Conservation (phyloP, 2,888 invertebrate genomes). For the Pimpla rufipes region DNA sequence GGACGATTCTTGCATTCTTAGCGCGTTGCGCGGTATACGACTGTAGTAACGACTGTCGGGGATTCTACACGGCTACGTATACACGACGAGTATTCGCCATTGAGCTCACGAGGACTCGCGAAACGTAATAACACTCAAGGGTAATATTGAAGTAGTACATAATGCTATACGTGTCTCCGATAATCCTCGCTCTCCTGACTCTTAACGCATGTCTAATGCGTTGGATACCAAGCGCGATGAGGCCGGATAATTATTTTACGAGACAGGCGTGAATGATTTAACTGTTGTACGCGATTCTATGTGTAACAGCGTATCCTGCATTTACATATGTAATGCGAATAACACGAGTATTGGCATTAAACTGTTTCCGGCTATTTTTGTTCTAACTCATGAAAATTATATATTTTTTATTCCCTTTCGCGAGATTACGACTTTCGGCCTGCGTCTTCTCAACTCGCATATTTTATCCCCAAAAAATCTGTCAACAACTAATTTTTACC, state of each 20-base stretch:
- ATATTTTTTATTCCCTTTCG: too few species aligned
- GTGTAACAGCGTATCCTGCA: background rate
- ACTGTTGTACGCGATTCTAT: background rate
- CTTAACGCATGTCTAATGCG: constrained; percentile 11
- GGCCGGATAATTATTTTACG: constrained; percentile 42
- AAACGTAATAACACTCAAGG: constrained; percentile 55
- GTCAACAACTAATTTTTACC: too few species aligned
- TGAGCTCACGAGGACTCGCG: constrained; percentile 35
- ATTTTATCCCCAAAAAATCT: too few species aligned
- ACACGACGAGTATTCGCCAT: constrained; percentile 25
- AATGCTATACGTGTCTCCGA: constrained; percentile 31
- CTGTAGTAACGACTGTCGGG: constrained; percentile 18
- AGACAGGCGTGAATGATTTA: constrained; percentile 13
- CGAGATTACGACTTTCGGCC: too few species aligned
- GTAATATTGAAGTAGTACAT: constrained; percentile 57
- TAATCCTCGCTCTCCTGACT: constrained; percentile 31
- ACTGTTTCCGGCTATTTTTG: too few species aligned
- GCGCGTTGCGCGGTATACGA: constrained; percentile 32
- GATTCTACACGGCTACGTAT: constrained; percentile 28
- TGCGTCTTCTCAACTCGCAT: too few species aligned
- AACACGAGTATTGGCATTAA: too few species aligned
- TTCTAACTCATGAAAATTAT: too few species aligned
- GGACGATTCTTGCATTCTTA: constrained; percentile 48
- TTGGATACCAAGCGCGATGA: constrained; percentile 3
- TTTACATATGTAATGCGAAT: background rate